Base-by-base conservation (phyloP, 1,140 invertebrate species). In the Choristoneura fumiferana region DNA sequence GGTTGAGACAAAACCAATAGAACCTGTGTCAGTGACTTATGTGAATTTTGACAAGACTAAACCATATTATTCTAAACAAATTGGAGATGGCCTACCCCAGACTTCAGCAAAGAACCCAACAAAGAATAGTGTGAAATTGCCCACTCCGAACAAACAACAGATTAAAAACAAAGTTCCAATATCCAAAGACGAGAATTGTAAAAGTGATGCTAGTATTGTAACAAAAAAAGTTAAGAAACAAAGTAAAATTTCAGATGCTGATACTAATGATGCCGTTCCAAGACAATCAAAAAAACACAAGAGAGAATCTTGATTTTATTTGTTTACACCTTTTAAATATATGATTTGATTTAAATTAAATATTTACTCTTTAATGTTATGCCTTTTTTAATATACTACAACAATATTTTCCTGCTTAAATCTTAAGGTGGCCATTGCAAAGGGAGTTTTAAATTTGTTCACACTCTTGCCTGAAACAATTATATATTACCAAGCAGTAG, bases 1-100 rank as follows among this genome's bases (percentile, higher is more conserved):
- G 18, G 39, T 61, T 18, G 80, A 82, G 55, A 49, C 58, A 54
- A 76, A 69, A 58, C 33, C 67, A 37, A 38, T 59, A 53, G 76
- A 76, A 58, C 39, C 69, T 37, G 71, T 81, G 6, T 70, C 74
- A 65, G 75, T 81, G 8, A 64, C 75, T 1, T 81, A 84, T 73
- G 69, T 87, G 15, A 74, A 85, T 57, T 84, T 87, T 71, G 76
- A 84, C 39, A 84, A 85, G 71, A 85, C 78, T 33, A 85, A 83
- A 56, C 79, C 84, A 39, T 63, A 67, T 43, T 39, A 22, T 40
- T 58, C 69, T 58, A 76, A 70, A 58, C 67, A 74, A 68, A 69
- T 45, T 54, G 69, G 68, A 45, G 73, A 83, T 64, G 70, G 65
- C 49, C 36, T 63, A 40, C 62, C 58, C 62, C 43, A 69, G 29